Evolutionary conservation across 2,113 vertebrate genomes (phyloP).

Genomic region (Cervus canadensis): DNA sequence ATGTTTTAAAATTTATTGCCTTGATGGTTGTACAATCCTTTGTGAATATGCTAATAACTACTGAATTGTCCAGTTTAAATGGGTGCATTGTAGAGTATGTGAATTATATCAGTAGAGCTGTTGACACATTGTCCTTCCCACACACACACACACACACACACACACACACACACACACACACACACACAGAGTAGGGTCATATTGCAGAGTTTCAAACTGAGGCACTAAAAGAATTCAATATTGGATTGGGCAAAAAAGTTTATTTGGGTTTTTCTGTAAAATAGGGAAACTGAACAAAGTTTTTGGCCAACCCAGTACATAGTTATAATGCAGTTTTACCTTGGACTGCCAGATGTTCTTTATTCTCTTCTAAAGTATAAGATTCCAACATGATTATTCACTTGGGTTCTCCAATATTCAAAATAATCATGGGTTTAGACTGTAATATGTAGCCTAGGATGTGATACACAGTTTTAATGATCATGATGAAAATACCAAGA

Average conservation of each 20-base stretch:
- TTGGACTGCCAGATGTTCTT: not conserved
- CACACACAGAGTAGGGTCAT: not conserved
- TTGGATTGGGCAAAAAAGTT: not conserved
- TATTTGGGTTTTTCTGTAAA: not conserved
- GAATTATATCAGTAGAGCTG: not conserved
- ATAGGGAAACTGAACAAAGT: not conserved
- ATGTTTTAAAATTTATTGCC: not conserved
- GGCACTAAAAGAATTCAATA: not conserved
- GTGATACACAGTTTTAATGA: not conserved
- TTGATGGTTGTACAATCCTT: not conserved
- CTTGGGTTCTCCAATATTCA: not conserved
- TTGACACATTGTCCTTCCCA: not conserved
- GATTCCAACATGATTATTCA: not conserved
- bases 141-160: not conserved
- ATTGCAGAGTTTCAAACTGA: not conserved
- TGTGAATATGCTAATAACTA: not conserved
- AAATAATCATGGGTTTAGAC: not conserved
- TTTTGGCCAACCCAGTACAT: not conserved
- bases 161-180: rapidly evolving
- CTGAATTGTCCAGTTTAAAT: not conserved
- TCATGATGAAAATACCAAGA: not conserved
- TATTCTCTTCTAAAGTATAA: not conserved
- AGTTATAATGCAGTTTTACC: not conserved
- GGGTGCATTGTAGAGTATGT: not conserved
- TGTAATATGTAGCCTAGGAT: not conserved